phyloP scores from a whole-genome alignment of 2,113 vertebrate species.

The Mirza zaza region DNA sequence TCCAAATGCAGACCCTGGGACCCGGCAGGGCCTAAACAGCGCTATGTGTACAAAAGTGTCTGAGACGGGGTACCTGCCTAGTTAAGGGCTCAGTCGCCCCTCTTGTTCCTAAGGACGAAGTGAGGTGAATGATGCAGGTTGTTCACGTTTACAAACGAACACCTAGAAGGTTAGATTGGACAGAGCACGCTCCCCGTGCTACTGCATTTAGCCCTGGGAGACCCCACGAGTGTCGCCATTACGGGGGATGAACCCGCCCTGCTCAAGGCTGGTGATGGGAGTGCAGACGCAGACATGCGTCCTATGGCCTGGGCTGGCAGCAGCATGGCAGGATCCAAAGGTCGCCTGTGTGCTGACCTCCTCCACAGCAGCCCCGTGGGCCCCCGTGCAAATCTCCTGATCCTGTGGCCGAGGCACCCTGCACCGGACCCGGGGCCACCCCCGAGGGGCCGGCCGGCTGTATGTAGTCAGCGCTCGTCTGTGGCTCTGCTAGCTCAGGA shows the following conservation, averaged over 20 bases:
- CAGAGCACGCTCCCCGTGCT: fast-evolving
- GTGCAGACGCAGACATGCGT: neutral
- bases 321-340: neutral
- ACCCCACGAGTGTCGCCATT: neutral
- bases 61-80: fast-evolving
- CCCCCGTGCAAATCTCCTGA: neutral
- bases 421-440: neutral
- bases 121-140: fast-evolving
- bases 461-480: neutral
- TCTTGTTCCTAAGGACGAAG: fast-evolving
- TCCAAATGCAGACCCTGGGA: fast-evolving
- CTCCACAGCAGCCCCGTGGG: neutral
- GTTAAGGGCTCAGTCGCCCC: neutral
- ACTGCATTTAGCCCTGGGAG: too few relatives aligned
- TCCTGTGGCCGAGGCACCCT: neutral
- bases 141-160: fast-evolving
- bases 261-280: fast-evolving
- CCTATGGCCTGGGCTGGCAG: neutral
- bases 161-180: fast-evolving
- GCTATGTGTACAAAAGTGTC: fast-evolving
- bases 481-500: neutral
- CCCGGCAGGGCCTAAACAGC: fast-evolving
- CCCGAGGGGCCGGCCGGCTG: fast-evolving
- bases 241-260: fast-evolving
- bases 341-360: neutral